Percentiles rank a stretch among this genome's conserved stretches.
Evolutionary conservation across 2,113 vertebrate genomes (phyloP).

Genomic region (Sceloporus tristichus): DNA sequence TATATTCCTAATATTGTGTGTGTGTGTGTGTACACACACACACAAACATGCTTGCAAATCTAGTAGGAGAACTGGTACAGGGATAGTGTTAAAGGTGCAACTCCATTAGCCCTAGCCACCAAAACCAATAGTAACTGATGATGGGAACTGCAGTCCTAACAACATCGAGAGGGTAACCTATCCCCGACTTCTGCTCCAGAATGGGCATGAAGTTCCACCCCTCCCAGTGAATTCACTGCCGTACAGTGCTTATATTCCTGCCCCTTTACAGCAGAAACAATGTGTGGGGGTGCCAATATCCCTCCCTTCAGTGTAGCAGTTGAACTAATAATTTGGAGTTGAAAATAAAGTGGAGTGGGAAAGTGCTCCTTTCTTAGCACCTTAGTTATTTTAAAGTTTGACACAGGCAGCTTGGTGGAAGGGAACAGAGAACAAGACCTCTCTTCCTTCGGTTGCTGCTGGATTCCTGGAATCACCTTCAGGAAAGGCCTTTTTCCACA

Average conservation of each 20-base stretch:
- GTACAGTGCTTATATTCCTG: neutral
- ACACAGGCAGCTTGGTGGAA: neutral
- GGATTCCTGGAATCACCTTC: neutral
- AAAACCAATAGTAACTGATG: no score
- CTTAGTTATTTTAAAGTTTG: neutral
- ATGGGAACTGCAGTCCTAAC: no score
- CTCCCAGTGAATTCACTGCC: neutral
- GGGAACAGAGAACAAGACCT: neutral
- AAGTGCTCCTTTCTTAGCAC: neutral
- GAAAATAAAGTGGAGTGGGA: neutral
- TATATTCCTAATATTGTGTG: slow-evolving; percentile 39
- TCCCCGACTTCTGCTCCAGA: no score
- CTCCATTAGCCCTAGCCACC: no score
- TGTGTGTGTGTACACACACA: slow-evolving; percentile 14
- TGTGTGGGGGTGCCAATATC: no score
- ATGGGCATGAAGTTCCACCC: neutral
- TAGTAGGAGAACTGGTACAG: neutral
- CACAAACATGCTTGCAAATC: neutral
- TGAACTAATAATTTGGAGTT: neutral
- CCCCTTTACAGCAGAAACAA: neutral
- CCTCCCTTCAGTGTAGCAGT: neutral
- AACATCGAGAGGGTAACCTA: no score
- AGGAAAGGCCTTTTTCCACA: neutral
- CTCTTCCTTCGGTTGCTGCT: neutral
- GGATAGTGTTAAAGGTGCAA: no score